A percentile compares a stretch with the other conserved stretches of the same genome.
Conservation (phyloP, 1,140 invertebrate genomes). For the Drosophila chauvacae region DNA sequence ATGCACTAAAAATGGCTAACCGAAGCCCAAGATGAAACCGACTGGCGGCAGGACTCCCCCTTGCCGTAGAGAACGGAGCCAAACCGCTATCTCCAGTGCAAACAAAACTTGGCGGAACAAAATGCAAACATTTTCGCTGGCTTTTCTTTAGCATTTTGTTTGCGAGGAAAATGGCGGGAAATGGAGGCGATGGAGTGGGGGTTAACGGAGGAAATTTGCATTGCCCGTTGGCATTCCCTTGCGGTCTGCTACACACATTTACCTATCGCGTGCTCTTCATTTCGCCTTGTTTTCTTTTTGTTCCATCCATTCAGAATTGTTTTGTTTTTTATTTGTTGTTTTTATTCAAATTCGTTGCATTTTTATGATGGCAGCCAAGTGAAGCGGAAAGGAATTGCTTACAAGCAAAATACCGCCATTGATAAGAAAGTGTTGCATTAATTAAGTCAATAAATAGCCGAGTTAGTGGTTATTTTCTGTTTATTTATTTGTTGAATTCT, state of each 20-base stretch:
- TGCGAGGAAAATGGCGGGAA: conserved; percentile 41
- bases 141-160: conserved; percentile 31
- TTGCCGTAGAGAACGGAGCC: conserved; percentile 14
- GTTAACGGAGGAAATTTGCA: conserved; percentile 32
- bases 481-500: neutral
- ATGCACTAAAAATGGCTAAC: conserved; percentile 52
- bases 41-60: neutral
- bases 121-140: conserved; percentile 69
- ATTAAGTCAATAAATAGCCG: conserved; percentile 43
- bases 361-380: conserved; percentile 57
- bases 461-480: neutral
- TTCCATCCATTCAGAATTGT: conserved; percentile 6
- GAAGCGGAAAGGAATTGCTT: conserved; percentile 66
- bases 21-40: conserved; percentile 14
- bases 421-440: conserved; percentile 56
- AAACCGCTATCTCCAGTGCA: conserved; percentile 64
- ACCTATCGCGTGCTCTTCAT: conserved; percentile 37
- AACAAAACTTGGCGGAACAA: conserved; percentile 72
- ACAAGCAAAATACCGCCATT: conserved; percentile 31
- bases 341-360: conserved; percentile 76
- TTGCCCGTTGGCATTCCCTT: conserved; percentile 47
- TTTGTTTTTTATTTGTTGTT: conserved; percentile 32
- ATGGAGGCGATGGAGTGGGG: neutral
- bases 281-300: neutral
- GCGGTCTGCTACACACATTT: conserved; percentile 41